These are phyloP conservation scores for Chunga burmeisteri DNA, from an alignment of 2,113 vertebrate species.

Conservation along the genomic window DNA sequence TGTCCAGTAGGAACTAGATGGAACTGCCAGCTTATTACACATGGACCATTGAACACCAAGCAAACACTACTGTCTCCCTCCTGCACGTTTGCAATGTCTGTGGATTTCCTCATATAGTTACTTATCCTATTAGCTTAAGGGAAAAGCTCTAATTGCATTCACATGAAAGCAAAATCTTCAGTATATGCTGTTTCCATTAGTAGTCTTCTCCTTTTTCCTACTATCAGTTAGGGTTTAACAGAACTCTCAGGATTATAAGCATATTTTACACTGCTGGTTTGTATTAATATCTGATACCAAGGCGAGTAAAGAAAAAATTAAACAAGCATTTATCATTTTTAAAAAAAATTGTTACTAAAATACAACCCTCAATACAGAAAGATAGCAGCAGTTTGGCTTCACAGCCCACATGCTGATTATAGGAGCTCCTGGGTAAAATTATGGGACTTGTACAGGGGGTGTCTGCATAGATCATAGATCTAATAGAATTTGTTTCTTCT, in stretches of 20 bases:
- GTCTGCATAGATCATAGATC: not conserved
- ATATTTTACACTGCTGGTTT: not conserved
- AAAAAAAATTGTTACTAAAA: not conserved
- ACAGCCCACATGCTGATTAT: not conserved
- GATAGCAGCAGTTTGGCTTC: not conserved
- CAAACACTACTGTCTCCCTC: slow-evolving; percentile 14
- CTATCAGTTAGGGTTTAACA: not conserved
- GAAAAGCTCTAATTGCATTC: slow-evolving; percentile 13
- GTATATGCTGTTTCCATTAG: not conserved
- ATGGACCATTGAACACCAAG: slow-evolving; percentile 27
- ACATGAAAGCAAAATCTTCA: slow-evolving; percentile 12
- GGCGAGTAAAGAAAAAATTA: not conserved
- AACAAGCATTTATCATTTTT: not conserved
- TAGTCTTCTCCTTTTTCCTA: not conserved
- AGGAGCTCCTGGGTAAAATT: not conserved
- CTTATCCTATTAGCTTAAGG: slow-evolving; percentile 26
- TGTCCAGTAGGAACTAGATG: slow-evolving; percentile 18
- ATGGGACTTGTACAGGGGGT: not conserved
- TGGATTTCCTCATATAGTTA: slow-evolving; percentile 27
- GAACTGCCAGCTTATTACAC: slow-evolving; percentile 11
- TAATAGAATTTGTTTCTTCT: not conserved
- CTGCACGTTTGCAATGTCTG: not conserved
- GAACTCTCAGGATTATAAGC: not conserved
- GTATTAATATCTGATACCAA: not conserved
- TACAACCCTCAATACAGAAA: not conserved